Percentiles rank a stretch among this genome's conserved stretches.
These are phyloP conservation scores for Cecropterus lyciades DNA, from an alignment of 1,140 invertebrate genomes.

Conservation along the genomic window DNA sequence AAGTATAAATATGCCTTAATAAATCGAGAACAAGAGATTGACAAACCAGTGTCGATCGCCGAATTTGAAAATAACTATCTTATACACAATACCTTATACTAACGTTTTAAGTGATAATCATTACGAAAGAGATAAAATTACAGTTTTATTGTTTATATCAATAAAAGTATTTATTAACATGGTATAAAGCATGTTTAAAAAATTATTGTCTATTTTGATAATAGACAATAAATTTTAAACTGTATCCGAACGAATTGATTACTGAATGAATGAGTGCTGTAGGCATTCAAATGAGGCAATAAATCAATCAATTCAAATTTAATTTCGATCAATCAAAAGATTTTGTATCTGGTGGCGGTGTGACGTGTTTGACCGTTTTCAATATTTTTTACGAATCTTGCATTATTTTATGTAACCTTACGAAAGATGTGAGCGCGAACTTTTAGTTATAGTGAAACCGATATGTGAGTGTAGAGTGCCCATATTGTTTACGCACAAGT, in stretches of 20 bases:
- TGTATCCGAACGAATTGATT: neutral
- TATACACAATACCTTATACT: too few relatives aligned
- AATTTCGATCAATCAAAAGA: conserved; percentile 1
- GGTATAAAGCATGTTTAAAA: too few relatives aligned
- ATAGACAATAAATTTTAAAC: too few relatives aligned
- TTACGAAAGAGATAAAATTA: too few relatives aligned
- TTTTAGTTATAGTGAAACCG: conserved; percentile 5
- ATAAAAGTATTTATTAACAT: too few relatives aligned
- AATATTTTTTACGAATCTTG: conserved; percentile 21
- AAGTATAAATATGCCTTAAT: too few relatives aligned
- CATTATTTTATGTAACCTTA: conserved; percentile 15
- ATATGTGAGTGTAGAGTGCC: conserved; percentile 40
- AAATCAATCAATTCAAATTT: conserved; percentile 24
- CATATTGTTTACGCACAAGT: conserved; percentile 40
- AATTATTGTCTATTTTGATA: too few relatives aligned
- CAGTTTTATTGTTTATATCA: too few relatives aligned
- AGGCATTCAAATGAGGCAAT: conserved; percentile 12
- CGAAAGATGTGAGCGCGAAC: conserved; percentile 3
- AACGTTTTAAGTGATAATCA: too few relatives aligned
- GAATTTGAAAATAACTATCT: too few relatives aligned
- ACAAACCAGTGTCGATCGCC: too few relatives aligned
- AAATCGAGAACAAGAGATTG: too few relatives aligned
- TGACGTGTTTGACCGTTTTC: conserved; percentile 11
- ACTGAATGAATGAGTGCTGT: conserved; percentile 2
- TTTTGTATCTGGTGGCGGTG: conserved; percentile 19